These are phyloP conservation scores for Epinephelus coioides DNA, from an alignment of 2,797 vertebrate species.

Conservation along the genomic window DNA sequence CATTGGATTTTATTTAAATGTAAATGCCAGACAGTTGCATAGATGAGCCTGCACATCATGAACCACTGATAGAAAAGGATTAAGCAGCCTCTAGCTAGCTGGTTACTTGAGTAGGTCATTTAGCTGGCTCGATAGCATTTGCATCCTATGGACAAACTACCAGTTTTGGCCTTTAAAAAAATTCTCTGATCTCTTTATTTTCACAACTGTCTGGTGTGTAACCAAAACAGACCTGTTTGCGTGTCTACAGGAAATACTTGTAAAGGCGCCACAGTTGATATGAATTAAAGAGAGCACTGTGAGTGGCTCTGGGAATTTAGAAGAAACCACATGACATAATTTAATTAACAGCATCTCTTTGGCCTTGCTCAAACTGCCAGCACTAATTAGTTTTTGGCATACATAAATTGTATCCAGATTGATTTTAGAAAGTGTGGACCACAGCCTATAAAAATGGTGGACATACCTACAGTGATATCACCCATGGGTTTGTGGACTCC, in stretches of 20 bases:
- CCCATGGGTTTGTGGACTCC: too few species aligned
- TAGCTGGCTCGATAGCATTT: neutral
- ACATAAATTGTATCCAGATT: too few species aligned
- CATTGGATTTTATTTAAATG: neutral
- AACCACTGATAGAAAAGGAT: neutral
- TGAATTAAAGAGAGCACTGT: neutral
- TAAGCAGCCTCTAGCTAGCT: neutral
- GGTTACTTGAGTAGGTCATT: neutral
- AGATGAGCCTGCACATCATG: neutral
- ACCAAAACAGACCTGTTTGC: neutral
- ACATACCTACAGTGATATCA: too few species aligned
- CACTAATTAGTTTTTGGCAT: too few species aligned
- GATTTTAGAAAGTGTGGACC: too few species aligned
- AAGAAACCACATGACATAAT: neutral
- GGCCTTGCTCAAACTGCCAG: too few species aligned
- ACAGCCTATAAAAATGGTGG: too few species aligned
- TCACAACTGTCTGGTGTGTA: neutral
- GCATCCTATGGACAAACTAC: neutral
- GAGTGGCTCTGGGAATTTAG: neutral
- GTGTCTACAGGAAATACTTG: neutral
- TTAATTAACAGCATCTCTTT: neutral
- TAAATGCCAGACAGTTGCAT: conserved; percentile 1
- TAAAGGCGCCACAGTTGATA: too few species aligned
- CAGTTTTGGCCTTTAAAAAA: neutral
- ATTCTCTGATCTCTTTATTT: neutral